Base-by-base conservation (phyloP, 92 coral and sea anemone genomes). In the Porites divaricata region DNA sequence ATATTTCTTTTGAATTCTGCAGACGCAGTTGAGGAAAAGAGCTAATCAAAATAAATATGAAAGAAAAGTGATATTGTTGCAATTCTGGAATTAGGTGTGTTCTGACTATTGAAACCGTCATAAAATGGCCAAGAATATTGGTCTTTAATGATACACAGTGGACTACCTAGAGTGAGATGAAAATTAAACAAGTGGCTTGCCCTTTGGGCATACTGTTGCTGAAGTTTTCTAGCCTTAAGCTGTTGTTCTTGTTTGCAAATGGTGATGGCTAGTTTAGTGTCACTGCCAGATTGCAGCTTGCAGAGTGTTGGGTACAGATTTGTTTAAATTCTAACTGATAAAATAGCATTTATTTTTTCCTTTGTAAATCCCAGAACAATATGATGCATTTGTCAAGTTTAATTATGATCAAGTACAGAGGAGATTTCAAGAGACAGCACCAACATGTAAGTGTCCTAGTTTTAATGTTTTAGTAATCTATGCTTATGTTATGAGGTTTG, bases 381-480 rank as follows among this genome's bases (percentile, higher is more conserved):
- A 97, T 91, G 99, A 97, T 93, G 98, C 99, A 65, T 97, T 97
- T 97, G 99, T 97, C 81, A 97, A 97, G 85, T 97, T 97, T 81
- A 97, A 94, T 84, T 90, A 97, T 77, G 99, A 97, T 76, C 99
- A 97, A 67, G 95, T 97, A 28, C 99, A 97, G 83, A 90, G 97
- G 86, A 88, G 98, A 86, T 92, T 97, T 85, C 95, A 92, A 72
- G 93, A 86, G 77, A 77, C 94, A 16, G 95, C 99, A 54, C 98
- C 98, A 58, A 97, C 98, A 74, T 97, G 99, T 97, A 81, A 97
- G 99, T 92, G 77, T 2, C 7, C 22, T 10, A 25, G 61, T 11
- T 22, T 19, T 24, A 50, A 23, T 70, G 1, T 25, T 26, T 28
- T 81, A 28, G 16, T 24, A 17, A 20, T 16, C 21, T 8, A 26